A percentile compares a stretch with the other conserved stretches of the same genome.
phyloP scores from a whole-genome alignment of 1,140 invertebrate species.

The Lepidurus packardi region DNA sequence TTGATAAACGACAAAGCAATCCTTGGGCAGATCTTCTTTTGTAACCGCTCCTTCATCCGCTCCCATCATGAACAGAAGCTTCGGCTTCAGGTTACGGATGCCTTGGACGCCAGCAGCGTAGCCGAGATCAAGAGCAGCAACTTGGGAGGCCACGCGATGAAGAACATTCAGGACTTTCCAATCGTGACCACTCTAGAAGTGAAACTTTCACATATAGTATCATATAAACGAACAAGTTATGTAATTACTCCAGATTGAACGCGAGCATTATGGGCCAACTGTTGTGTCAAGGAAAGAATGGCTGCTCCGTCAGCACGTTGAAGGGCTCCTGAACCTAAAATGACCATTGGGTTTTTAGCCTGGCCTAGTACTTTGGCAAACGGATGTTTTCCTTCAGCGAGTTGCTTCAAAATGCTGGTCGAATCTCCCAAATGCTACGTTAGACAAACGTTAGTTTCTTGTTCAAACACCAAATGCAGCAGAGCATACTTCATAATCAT shows the following conservation, averaged over 20 bases:
- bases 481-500: constrained; percentile 71
- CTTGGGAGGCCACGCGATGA: constrained; percentile 85
- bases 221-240: neutral
- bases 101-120: constrained; percentile 72
- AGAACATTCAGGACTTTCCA: constrained; percentile 86
- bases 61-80: constrained; percentile 83
- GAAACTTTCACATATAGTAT: neutral
- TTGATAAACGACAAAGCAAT: constrained; percentile 89
- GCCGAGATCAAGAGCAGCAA: constrained; percentile 92
- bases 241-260: constrained; percentile 46
- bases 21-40: constrained; percentile 68
- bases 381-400: constrained; percentile 67
- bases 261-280: constrained; percentile 51
- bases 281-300: constrained; percentile 67
- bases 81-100: constrained; percentile 62
- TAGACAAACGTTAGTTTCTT: constrained; percentile 40
- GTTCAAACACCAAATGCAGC: constrained; percentile 28
- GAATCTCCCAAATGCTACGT: constrained; percentile 74
- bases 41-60: constrained; percentile 81
- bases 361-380: constrained; percentile 64
- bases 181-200: constrained; percentile 39
- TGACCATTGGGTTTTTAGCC: constrained; percentile 85
- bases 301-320: constrained; percentile 70
- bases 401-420: constrained; percentile 61
- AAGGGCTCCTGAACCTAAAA: constrained; percentile 80